phyloP scores from a whole-genome alignment of 2,113 vertebrate genomes.

The Ptilorrhoa leucosticta region DNA sequence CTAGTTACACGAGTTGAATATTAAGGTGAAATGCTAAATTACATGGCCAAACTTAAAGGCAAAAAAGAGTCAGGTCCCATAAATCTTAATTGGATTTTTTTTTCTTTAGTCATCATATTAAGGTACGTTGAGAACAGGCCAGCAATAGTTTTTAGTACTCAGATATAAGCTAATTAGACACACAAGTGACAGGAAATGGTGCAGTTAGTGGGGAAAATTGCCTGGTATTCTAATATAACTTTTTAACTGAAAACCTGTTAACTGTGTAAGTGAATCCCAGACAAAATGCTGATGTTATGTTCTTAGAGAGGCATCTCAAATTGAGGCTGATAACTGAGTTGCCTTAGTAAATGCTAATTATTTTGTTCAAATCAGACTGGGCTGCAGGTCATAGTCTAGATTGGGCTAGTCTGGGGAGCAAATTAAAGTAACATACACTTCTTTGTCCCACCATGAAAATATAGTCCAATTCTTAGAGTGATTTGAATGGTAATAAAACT shows the following conservation, averaged over 20 bases:
- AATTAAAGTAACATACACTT: neutral
- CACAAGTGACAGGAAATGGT: neutral
- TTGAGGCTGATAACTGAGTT: neutral
- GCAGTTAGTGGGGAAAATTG: neutral
- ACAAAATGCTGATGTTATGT: neutral
- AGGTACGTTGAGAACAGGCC: neutral
- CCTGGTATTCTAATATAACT: neutral
- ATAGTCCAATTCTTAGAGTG: neutral
- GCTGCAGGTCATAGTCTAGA: neutral
- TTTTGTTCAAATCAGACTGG: neutral
- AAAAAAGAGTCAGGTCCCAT: neutral
- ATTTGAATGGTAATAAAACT: neutral
- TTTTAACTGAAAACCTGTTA: neutral
- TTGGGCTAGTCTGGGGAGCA: neutral
- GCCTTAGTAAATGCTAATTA: neutral
- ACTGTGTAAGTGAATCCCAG: neutral
- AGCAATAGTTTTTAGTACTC: neutral
- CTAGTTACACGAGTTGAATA: neutral
- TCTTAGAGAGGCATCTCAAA: neutral
- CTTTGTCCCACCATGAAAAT: neutral
- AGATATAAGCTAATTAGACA: neutral
- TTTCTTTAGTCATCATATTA: neutral
- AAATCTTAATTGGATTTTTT: neutral
- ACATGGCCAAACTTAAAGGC: neutral
- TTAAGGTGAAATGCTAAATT: neutral